Evolutionary conservation across 2,888 invertebrate genomes (phyloP).

Genomic region (Amiota mariae): DNA sequence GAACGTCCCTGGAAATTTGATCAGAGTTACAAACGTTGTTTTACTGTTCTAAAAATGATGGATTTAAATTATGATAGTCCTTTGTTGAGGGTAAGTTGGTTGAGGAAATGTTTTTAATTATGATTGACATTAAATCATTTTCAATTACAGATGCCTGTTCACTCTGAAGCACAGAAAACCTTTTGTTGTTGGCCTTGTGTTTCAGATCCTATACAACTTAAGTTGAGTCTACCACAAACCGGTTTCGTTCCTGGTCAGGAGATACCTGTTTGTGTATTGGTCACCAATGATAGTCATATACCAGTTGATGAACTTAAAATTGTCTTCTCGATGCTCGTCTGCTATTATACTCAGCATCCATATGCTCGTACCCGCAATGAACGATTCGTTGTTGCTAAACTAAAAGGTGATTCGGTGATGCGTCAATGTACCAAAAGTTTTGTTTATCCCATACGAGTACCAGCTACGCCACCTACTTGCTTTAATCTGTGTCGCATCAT

Average conservation of each 20-base stretch:
- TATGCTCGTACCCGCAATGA: constrained; percentile 51
- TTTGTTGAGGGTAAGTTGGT: constrained; percentile 48
- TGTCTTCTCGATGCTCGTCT: constrained; percentile 60
- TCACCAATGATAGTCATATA: constrained; percentile 77
- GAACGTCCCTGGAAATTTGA: constrained; percentile 91
- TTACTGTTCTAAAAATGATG: constrained; percentile 83
- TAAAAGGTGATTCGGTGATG: constrained; percentile 54
- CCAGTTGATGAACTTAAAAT: constrained; percentile 68
- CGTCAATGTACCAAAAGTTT: constrained; percentile 57
- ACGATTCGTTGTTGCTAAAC: constrained; percentile 54
- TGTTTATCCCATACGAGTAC: constrained; percentile 59
- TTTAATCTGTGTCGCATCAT: constrained; percentile 65
- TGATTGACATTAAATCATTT: background rate
- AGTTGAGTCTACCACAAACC: constrained; percentile 60
- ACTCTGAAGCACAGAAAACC: constrained; percentile 53
- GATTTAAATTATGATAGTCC: constrained; percentile 73
- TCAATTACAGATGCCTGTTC: constrained; percentile 55
- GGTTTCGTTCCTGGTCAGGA: constrained; percentile 70
- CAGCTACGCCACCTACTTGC: constrained; percentile 69
- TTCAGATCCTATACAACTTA: constrained; percentile 59
- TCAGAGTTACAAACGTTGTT: constrained; percentile 77
- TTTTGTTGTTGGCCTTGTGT: constrained; percentile 67
- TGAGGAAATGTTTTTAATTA: background rate
- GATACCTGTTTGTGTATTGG: constrained; percentile 71
- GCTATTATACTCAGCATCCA: constrained; percentile 56